Evolutionary conservation across 1,140 invertebrate genomes (phyloP).

Genomic region (Ips nitidus): DNA sequence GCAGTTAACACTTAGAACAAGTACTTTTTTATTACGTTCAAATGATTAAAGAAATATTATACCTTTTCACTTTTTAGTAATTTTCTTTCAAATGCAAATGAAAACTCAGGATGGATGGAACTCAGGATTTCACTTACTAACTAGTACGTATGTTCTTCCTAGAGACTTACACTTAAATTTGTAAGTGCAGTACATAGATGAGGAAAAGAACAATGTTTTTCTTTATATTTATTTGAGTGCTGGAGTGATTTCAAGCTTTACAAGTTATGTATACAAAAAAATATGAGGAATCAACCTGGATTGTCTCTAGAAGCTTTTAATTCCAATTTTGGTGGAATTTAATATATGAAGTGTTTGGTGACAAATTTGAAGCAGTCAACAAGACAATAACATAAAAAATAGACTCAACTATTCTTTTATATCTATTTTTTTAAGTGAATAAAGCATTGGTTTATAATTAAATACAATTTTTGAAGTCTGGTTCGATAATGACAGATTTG

Average conservation of each 20-base stretch:
- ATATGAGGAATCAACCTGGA: slow-evolving; percentile 62
- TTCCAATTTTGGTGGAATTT: too few relatives aligned
- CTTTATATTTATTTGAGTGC: slow-evolving; percentile 79
- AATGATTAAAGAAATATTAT: too few relatives aligned
- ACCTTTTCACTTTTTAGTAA: too few relatives aligned
- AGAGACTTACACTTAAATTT: slow-evolving; percentile 53
- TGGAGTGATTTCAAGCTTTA: slow-evolving; percentile 84
- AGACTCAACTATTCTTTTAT: not conserved
- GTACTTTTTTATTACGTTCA: too few relatives aligned
- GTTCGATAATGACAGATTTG: slow-evolving; percentile 88
- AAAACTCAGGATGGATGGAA: slow-evolving; percentile 41
- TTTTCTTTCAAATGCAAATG: too few relatives aligned
- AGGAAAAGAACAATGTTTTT: slow-evolving; percentile 91
- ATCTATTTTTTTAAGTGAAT: not conserved
- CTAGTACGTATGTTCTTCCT: slow-evolving; percentile 96
- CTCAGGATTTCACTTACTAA: slow-evolving; percentile 79
- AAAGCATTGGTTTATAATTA: too few relatives aligned
- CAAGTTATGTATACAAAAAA: slow-evolving; percentile 79
- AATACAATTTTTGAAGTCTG: slow-evolving; percentile 69
- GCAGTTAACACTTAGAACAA: too few relatives aligned
- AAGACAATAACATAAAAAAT: not conserved
- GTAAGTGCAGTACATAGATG: slow-evolving; percentile 70
- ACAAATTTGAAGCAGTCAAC: too few relatives aligned
- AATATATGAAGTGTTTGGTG: too few relatives aligned
- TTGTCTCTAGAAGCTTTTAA: slow-evolving; percentile 90